These are phyloP conservation scores for Patagioenas fasciata DNA, from an alignment of 2,113 vertebrate genomes.

Conservation along the genomic window DNA sequence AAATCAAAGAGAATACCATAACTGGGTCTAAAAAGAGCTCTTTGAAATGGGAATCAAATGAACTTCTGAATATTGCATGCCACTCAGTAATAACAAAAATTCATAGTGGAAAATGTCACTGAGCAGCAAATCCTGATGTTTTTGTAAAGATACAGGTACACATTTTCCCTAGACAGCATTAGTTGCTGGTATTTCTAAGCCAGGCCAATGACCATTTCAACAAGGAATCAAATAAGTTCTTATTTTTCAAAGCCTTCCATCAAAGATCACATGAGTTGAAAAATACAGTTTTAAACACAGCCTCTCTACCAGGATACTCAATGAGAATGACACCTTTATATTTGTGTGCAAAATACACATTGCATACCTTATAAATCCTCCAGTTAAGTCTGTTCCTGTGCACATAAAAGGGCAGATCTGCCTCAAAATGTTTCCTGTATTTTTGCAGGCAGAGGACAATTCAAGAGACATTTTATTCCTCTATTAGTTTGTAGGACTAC, in stretches of 20 bases:
- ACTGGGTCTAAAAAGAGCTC: not conserved
- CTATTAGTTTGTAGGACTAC: not conserved
- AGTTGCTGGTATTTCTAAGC: not conserved
- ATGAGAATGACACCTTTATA: not conserved
- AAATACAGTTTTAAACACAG: not conserved
- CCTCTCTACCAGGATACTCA: not conserved
- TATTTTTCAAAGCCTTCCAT: not conserved
- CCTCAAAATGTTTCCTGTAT: not conserved
- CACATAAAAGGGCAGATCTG: not conserved
- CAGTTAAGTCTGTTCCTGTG: not conserved
- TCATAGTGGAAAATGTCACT: not conserved
- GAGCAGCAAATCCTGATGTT: not conserved
- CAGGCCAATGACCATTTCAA: not conserved
- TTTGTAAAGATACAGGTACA: not conserved
- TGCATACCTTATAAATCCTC: not conserved
- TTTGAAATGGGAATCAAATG: conserved; percentile 17
- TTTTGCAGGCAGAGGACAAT: not conserved
- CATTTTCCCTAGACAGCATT: not conserved
- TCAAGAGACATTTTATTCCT: not conserved
- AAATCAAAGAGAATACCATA: not conserved
- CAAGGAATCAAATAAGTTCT: not conserved
- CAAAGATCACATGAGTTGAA: not conserved
- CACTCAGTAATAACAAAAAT: not conserved
- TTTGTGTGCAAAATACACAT: not conserved
- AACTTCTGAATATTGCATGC: conserved; percentile 12